phyloP scores from a whole-genome alignment of 2,797 vertebrate species.

The Urosaurus nigricauda region DNA sequence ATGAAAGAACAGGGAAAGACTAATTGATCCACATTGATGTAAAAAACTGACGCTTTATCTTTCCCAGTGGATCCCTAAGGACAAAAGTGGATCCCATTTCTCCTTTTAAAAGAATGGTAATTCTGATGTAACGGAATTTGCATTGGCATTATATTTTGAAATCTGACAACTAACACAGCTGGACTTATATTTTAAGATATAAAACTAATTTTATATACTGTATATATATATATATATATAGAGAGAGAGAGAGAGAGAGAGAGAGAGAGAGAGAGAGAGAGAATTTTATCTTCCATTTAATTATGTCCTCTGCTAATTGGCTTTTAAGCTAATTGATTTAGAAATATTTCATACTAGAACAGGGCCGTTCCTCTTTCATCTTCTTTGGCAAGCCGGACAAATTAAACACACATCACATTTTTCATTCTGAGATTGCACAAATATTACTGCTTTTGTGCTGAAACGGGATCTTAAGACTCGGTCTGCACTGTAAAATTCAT shows the following conservation, averaged over 20 bases:
- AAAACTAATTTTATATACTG: too few species aligned
- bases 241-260: too few species aligned
- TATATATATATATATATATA: too few species aligned
- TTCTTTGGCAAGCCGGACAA: slow-evolving; percentile 51
- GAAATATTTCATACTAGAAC: slow-evolving; percentile 60
- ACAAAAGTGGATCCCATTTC: background rate
- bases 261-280: too few species aligned
- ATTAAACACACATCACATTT: slow-evolving; percentile 63
- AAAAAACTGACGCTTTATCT: background rate
- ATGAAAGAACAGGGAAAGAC: background rate
- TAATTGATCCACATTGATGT: background rate
- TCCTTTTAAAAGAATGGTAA: background rate
- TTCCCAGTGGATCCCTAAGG: too few species aligned
- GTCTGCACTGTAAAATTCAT: too few species aligned
- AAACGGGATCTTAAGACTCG: too few species aligned
- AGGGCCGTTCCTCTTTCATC: slow-evolving; percentile 48
- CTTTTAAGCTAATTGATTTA: slow-evolving; percentile 68
- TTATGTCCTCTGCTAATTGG: slow-evolving; percentile 68
- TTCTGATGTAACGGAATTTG: background rate
- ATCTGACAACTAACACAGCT: background rate
- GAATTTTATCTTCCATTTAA: slow-evolving; percentile 48
- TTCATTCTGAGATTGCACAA: background rate
- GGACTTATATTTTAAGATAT: background rate
- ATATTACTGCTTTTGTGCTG: too few species aligned
- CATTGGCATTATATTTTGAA: background rate